Evolutionary conservation across 2,888 invertebrate species (phyloP), one percentile per base, ranked within the genome.

Genomic region (Heliconius ismenius): DNA sequence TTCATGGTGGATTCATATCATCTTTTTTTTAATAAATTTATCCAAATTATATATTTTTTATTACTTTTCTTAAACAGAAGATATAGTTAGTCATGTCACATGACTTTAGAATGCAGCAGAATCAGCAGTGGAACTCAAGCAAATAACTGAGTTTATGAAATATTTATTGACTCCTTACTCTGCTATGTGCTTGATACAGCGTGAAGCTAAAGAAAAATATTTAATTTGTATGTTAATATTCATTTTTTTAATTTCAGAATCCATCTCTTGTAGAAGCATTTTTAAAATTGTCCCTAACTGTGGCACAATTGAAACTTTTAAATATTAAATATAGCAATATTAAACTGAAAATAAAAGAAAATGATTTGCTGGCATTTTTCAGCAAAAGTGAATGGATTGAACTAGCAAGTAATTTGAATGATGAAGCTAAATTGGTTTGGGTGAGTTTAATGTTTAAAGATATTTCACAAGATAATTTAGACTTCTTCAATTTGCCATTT

Each of bases 281-380:
- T 76, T 82, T 94, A 2, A 86, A 87, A 24, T 83, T 94, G 0
- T 90, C 91, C 73, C 82, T 87, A 21, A 89, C 87, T 76, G 88
- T 88, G 67, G 86, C 88, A 0, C 88, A 92, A 58, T 81, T 94
- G 3, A 94, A 93, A 80, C 82, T 94, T 0, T 83, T 94, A 0
- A 92, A 93, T 63, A 80, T 90, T 21, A 91, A 92, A 79, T 93
- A 93, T 83, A 89, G 92, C 81, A 89, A 90, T 81, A 83, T 85
- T 2, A 91, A 91, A 81, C 21, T 90, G 7, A 83, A 85, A 1
- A 68, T 86, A n/a, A n/a, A 79, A 4, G 68, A 77, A 15, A 89
- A 84, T 43, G 4, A 84, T 0, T 73, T 94, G n/a, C 81, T 94
- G 70, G 90, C 92, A 0, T 93, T 89, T 80, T 83, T 94, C 78